Evolutionary conservation across 2,113 vertebrate genomes (phyloP).

Genomic region (Plecotus auritus): DNA sequence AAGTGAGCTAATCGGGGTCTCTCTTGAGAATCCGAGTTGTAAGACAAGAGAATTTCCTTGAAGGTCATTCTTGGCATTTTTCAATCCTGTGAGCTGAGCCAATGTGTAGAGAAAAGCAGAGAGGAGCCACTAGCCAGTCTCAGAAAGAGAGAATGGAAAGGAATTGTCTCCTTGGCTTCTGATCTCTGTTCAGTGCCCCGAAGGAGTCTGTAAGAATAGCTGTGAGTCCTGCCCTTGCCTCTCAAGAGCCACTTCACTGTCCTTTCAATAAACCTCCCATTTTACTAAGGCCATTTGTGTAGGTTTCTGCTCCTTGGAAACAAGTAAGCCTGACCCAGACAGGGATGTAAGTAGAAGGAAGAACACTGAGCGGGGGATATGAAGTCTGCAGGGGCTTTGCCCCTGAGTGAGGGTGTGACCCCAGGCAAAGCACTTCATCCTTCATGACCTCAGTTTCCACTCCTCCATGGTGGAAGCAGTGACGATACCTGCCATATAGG

Average conservation of each 20-base stretch:
- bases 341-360: not conserved
- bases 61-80: not conserved
- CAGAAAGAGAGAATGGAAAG: not conserved
- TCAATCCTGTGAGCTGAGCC: not conserved
- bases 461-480: not conserved
- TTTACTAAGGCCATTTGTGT: not conserved
- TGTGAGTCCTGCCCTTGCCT: not conserved
- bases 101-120: not conserved
- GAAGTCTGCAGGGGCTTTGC: not conserved
- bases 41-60: not conserved
- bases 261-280: not conserved
- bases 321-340: not conserved
- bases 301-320: not conserved
- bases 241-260: not conserved
- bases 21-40: not conserved
- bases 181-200: no score
- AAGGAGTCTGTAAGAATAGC: not conserved
- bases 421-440: not conserved
- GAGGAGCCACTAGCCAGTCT: not conserved
- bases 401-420: not conserved
- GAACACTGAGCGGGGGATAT: not conserved
- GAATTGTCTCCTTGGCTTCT: not conserved
- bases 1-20: not conserved
- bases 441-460: not conserved
- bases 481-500: not conserved